Base-by-base conservation (phyloP, 2,797 vertebrate genomes). In the Sebastes kiyomatsui region DNA sequence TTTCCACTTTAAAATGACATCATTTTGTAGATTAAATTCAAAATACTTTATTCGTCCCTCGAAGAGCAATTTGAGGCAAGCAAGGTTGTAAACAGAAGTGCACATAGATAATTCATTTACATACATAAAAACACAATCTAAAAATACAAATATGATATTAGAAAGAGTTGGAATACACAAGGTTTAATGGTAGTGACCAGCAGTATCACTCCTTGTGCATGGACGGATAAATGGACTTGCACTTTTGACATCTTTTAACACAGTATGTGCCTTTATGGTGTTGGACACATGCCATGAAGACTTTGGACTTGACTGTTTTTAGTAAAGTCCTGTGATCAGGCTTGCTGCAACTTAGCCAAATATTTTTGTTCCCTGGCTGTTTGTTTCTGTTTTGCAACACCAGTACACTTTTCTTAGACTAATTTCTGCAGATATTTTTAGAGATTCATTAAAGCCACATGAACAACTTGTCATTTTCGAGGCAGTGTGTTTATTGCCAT, bases 81-180 rank as follows among this genome's bases (percentile, higher is more conserved):
- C 46, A 49, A 49, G 18, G 38, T 49, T 20, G 46, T 7, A 20
- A 49, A 49, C 18, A 49, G 14, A 20, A 46, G 42, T 46, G 42
- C 42, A 46, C 2, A 1, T 0, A 16, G 14, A 46, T 46, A 46
- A 42, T 42, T 46, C 0, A 46, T 46, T 46, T 46, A 46, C 14
- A 18, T 16, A 46, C 6, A 0, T 46, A 0, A 46, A 42, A 0
- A 18, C 14, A 16, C 6, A 0, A 46, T 16, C 38, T 46, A 16
- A 27, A 58, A 58, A 27, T 59, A 25, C 13, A 58, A 58, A 8
- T 28, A 20, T 59, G 58, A 59, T 28, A 1, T 27, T 18, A 18
- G 1, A 28, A 28, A 59, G 14, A 28, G 25, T 28, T 27, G 25
- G 13, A 59, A 28, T 59, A 60, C 56, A 28, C 7, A 18, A 59